Evolutionary conservation across 2,888 invertebrate species (phyloP), one percentile per base, ranked within the genome.

Genomic region (Apotomis capreana): DNA sequence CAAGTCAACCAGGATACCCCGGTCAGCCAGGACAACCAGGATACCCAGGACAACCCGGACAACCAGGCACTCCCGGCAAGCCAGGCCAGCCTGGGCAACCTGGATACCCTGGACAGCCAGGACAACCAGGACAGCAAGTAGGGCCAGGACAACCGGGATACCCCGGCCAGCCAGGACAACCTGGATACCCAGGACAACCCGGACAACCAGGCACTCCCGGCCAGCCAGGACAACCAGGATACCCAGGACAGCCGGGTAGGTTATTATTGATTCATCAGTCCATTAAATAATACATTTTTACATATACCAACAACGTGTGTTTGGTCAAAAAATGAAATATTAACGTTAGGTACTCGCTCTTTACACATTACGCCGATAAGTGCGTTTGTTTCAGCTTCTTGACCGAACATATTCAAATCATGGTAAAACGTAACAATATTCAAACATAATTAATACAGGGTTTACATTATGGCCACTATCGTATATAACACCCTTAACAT

Each of bases 1-100:
- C 57, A 1, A 2, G 26, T 2, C 26, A 26, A 26, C 26, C 1
- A 26, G 26, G 26, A 26, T 2, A 0, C 3, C 80, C 83, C 74
- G 80, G 74, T 88, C 89, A 65, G 4, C 74, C 58, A 15, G 75
- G 74, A 37, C 73, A 76, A 57, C 69, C 71, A 5, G 68, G 65
- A 12, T 78, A 68, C 3, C 74, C 69, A 40, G 74, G 74, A 37
- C 9, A 73, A 36, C 72, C 74, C 58, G 69, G 72, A 8, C 69
- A 74, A 5, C 63, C 63, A 5, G 73, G 73, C 0, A 12, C 70
- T 0, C 75, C 75, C 0, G 75, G 69, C 54, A n/a, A 70, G 1
- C 75, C 75, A 0, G 75, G 69, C 46, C 37, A 69, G 0, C 59
- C 68, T 4, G 70, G 70, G 13, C 15, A 59, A 5, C 73, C 75